Base-by-base conservation (phyloP, 2,113 vertebrate genomes). In the Tichodroma muraria region DNA sequence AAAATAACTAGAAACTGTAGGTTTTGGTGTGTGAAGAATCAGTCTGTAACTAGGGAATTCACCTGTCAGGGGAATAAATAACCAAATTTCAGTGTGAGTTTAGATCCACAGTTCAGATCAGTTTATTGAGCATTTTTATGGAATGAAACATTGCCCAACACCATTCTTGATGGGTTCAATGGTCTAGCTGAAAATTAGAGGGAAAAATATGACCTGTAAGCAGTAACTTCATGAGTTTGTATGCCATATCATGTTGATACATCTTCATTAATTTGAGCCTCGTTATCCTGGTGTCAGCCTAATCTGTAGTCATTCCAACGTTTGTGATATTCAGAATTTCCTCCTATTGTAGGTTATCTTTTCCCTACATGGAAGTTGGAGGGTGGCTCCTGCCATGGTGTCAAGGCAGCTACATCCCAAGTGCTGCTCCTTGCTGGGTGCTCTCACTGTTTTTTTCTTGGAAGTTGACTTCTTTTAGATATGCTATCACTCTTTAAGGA, bases 231-330 rank as follows among this genome's bases (percentile, higher is more conserved):
- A 17, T 22, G 14, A 5, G 10, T 30, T 45, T 45, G 11, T 24
- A 4, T 3, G 3, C 23, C 6, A 0, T 13, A 2, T 68, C 7
- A 25, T 6, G 14, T 47, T 28, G 35, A 31, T 72, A 31, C 10
- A 5, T n/a, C 28, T 59, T 54, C 4, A 12, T 49, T 72, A 11
- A 49, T 75, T 82, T 52, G 40, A 80, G 77, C 11, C 38, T 24
- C 1, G 0, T 68, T 70, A 25, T 85, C 23, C 23, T 71, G 28
- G 21, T 73, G 57, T 59, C 30, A 68, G 54, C 20, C 30, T 42
- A 33, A 42, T 49, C 28, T 0, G 0, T 22, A 68, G 37, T 13
- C 7, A 35, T 76, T 44, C 38, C 14, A 18, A 7, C 35, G 10
- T 59, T 52, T 66, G 38, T 35, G 56, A 20, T 30, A 25, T 2